These are phyloP conservation scores for Caenorhabditis sp. DNA, from an alignment of 2,888 invertebrate genomes.

Conservation along the genomic window DNA sequence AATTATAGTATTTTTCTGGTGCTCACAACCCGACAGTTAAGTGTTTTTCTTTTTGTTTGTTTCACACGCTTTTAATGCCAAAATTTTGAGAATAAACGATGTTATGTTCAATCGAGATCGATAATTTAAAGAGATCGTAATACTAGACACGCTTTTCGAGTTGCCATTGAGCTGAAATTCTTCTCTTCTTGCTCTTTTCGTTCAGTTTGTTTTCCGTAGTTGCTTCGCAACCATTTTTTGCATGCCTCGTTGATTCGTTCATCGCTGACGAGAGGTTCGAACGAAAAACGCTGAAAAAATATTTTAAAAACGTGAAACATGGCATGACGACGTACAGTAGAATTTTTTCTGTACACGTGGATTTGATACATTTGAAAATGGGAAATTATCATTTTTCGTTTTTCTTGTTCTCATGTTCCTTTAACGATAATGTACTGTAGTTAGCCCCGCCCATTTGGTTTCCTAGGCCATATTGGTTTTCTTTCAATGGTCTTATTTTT, in stretches of 20 bases:
- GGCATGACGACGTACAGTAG: background rate
- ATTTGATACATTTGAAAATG: too few relatives aligned
- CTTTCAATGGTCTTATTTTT: too few relatives aligned
- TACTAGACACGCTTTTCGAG: background rate
- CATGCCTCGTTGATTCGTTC: conserved; percentile 14
- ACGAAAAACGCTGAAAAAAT: conserved; percentile 16
- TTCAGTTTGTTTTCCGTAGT: conserved; percentile 1
- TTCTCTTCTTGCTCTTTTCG: conserved; percentile 4
- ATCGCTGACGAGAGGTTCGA: conserved; percentile 22
- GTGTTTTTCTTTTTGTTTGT: background rate
- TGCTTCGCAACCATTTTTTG: conserved; percentile 13
- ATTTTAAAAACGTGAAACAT: too few relatives aligned
- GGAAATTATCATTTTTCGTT: too few relatives aligned
- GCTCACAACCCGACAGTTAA: background rate
- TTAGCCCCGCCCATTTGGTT: too few relatives aligned
- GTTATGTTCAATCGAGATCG: background rate
- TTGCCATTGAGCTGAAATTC: conserved; percentile 7
- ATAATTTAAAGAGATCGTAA: background rate
- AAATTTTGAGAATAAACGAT: background rate
- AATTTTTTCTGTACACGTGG: too few relatives aligned
- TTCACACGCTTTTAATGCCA: too few relatives aligned
- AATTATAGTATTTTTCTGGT: background rate
- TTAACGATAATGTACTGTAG: too few relatives aligned
- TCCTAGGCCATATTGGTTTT: too few relatives aligned
- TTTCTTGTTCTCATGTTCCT: too few relatives aligned